Evolutionary conservation across 1,140 invertebrate species (phyloP), one percentile per base, ranked within the genome.

Genomic region (Platyscapa corneri): DNA sequence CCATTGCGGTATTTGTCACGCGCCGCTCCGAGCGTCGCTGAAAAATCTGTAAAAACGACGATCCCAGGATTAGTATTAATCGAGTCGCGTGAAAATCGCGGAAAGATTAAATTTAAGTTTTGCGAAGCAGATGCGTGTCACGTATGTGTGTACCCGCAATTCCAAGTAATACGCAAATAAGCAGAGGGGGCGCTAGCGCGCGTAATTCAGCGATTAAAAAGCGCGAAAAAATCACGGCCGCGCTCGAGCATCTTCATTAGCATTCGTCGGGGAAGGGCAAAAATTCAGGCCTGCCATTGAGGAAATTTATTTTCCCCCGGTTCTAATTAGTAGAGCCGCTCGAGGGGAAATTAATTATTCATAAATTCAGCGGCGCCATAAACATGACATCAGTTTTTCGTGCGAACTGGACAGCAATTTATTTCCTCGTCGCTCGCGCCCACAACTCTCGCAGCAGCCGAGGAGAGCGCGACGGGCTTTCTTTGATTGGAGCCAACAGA

Each of bases 401-500:
- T 60, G 27, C 56, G 56, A 60, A 60, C 20, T 60, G 3, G 3
- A 3, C 23, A 6, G 20, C 56, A 27, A 60, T 60, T 60, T 27
- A 60, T 60, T 27, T 60, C 56, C 10, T 60, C 20, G 56, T 23
- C 3, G 6, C 5, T 27, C 10, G 3, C 56, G 5, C 56, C 49
- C 49, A 18, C 49, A 20, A 53, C 64, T 46, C 42, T n/a, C n/a
- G n/a, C n/a, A n/a, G 42, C 42, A 46, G 42, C 5, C 42, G 42
- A 12, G 5, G 42, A 2, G 49, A 10, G 18, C 18, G 18, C 8
- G 18, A 53, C 65, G 65, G 46, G 77, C 34, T 34, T 64, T 81
- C 78, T 86, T 83, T 86, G 86, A 87, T 74, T 60, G 86, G 84
- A 82, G 84, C 60, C 37, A 87, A 14, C 16, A 53, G 7, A 53